Base-by-base conservation (phyloP, 2,888 invertebrate genomes). In the Allolobophora icterica region DNA sequence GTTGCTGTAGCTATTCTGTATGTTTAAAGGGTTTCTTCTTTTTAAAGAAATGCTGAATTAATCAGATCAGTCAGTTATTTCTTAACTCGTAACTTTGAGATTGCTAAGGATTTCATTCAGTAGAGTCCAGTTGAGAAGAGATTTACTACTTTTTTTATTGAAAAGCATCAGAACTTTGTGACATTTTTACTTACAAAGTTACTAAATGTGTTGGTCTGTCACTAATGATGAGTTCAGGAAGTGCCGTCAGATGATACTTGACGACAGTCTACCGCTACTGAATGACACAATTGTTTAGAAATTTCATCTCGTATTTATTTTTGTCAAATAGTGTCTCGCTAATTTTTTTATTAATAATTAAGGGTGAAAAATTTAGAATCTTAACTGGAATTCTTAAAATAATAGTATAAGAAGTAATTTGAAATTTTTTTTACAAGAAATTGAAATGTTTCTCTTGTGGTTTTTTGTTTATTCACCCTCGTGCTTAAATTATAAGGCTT, bases 241-340 rank as follows among this genome's bases (percentile, higher is more conserved):
- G 92, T 91, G 92, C 91, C 91, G 91, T 91, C 91, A 89, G 91
- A 91, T 91, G 35, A 89, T 89, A 90, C 71, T 38, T 91, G 91
- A 91, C 71, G 91, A 90, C n/a, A n/a, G 38, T 40, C 6, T 34
- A 40, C 91, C 91, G 1, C 6, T 84, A 45, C 91, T 91, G 87
- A 87, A 38, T 71, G 34, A 35, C 45, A 89, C 4, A 13, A 42
- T 52, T 5, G 24, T 24, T 52, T 52, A 19, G 4, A 21, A 13
- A 24, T 15, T 52, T 24, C 1, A 24, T 52, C 6, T 21, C 1
- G 21, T 52, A 52, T 24, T 52, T 52, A 52, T 19, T 3, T 52
- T 13, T 42, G 42, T 24, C 15, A 13, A 17, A 45, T 45, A 45
- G 2, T 40, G 15, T 45, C 17, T 45, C 2, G 15, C 6, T 52